Base-by-base conservation (phyloP, 2,797 vertebrate species). In the Novumbra hubbsi region DNA sequence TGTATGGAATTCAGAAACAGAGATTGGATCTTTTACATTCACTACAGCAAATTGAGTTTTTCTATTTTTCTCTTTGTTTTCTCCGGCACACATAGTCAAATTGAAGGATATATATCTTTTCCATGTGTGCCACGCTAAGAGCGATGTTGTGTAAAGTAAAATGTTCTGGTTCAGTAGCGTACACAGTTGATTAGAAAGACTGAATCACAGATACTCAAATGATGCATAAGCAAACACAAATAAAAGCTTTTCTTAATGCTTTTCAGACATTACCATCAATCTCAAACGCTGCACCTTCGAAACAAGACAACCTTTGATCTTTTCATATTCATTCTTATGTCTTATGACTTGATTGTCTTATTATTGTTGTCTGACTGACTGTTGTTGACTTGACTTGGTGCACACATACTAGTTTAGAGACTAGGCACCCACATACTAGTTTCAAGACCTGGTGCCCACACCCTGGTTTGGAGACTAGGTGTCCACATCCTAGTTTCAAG, bases 31-130 rank as follows among this genome's bases (percentile, higher is more conserved):
- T 45, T 60, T 60, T 12, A 60, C 55, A 24, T 60, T n/a, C 38
- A 16, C 34, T 60, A 57, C 73, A 28, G 3, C 60, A 77, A 81
- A 80, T 78, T 34, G 19, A 77, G 57, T 57, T 66, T 30, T 73
- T 69, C 76, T 75, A 73, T 11, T 66, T 50, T 66, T 17, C 24
- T 28, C 74, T 28, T 71, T 68, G 15, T 79, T 80, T 81, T 60
- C 76, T 76, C 55, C n/a, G 52, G 79, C 73, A 57, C 75, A 60
- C 24, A 55, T 78, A 72, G 24, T 60, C 21, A 14, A 60, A 27
- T n/a, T 60, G n/a, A 21, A 60, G 55, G 55, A 27, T 21, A n/a
- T 71, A 24, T 28, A 24, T 28, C 1, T 60, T 5, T 60, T 60
- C 24, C 4, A 60, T 24, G 55, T 4, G 6, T 27, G 21, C n/a